These are phyloP conservation scores for Sebastes cheni DNA, from an alignment of 2,797 vertebrate species.

Conservation along the genomic window DNA sequence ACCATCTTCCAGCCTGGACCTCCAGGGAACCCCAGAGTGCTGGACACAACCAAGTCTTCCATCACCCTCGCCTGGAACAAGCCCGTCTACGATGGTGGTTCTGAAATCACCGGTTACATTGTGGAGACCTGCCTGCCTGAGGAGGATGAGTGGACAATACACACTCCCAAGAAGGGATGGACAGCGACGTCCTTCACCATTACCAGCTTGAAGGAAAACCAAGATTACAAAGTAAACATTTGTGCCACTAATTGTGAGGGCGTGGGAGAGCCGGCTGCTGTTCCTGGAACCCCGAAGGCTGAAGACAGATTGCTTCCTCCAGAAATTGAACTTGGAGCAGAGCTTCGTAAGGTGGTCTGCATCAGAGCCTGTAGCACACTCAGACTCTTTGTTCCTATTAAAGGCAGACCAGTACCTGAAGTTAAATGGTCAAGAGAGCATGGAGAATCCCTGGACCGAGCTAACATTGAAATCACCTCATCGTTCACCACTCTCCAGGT, in stretches of 20 bases:
- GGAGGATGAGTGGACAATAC: slow-evolving; percentile 97
- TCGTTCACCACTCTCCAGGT: slow-evolving; percentile 93
- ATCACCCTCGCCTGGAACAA: slow-evolving; percentile 98
- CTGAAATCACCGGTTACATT: slow-evolving; percentile 97
- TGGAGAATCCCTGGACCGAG: slow-evolving; percentile 91
- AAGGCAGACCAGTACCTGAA: slow-evolving; percentile 95
- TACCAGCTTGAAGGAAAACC: slow-evolving; percentile 93
- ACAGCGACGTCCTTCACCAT: slow-evolving; percentile 95
- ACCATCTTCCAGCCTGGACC: slow-evolving; percentile 97
- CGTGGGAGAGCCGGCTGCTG: slow-evolving; percentile 92
- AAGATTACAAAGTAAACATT: slow-evolving; percentile 97
- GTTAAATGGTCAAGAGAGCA: slow-evolving; percentile 96
- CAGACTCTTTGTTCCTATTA: slow-evolving; percentile 95
- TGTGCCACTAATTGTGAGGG: slow-evolving; percentile 96
- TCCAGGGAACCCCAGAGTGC: slow-evolving; percentile 94
- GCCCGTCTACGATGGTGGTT: slow-evolving; percentile 97
- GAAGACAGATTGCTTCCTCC: slow-evolving; percentile 94
- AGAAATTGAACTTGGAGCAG: slow-evolving; percentile 97
- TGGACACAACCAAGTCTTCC: slow-evolving; percentile 95
- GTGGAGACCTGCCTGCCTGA: slow-evolving; percentile 95
- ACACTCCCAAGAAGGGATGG: slow-evolving; percentile 90
- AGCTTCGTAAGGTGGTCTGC: slow-evolving; percentile 94
- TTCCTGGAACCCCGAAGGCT: slow-evolving; percentile 93
- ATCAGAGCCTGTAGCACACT: slow-evolving; percentile 96
- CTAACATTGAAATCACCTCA: slow-evolving; percentile 92